phyloP scores from a whole-genome alignment of 2,888 invertebrate genomes.

The Tipula lateralis region DNA sequence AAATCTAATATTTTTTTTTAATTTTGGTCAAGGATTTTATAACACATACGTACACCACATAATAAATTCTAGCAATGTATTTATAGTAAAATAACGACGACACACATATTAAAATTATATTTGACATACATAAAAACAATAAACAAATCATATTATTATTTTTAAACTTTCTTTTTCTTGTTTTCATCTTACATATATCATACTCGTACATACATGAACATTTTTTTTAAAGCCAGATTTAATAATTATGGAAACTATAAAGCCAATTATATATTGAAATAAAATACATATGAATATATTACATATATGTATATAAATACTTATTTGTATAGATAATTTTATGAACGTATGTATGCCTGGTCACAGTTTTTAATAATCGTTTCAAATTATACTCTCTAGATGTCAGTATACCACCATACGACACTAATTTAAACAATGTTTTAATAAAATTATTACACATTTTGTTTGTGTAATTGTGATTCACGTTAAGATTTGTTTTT shows the following conservation, averaged over 20 bases:
- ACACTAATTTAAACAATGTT: neutral
- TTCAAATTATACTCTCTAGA: neutral
- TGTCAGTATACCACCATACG: neutral
- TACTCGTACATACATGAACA: neutral
- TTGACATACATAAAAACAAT: conserved; percentile 4
- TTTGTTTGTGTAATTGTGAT: neutral
- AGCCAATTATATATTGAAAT: neutral
- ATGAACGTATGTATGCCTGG: too few species aligned
- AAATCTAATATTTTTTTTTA: neutral
- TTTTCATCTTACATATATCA: neutral
- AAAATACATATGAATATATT: neutral
- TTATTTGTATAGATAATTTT: too few species aligned
- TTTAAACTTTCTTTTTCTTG: neutral
- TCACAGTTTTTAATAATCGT: neutral
- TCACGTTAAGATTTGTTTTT: neutral
- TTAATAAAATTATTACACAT: neutral
- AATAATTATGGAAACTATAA: conserved; percentile 3
- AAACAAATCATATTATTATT: conserved; percentile 2
- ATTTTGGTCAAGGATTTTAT: conserved; percentile 5
- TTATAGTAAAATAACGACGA: neutral
- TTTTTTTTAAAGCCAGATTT: neutral
- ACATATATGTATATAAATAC: too few species aligned
- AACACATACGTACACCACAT: neutral
- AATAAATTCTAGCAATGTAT: neutral
- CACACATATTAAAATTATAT: neutral